Base-by-base conservation (phyloP, 2,113 vertebrate genomes). In the Cromileptes altivelis region DNA sequence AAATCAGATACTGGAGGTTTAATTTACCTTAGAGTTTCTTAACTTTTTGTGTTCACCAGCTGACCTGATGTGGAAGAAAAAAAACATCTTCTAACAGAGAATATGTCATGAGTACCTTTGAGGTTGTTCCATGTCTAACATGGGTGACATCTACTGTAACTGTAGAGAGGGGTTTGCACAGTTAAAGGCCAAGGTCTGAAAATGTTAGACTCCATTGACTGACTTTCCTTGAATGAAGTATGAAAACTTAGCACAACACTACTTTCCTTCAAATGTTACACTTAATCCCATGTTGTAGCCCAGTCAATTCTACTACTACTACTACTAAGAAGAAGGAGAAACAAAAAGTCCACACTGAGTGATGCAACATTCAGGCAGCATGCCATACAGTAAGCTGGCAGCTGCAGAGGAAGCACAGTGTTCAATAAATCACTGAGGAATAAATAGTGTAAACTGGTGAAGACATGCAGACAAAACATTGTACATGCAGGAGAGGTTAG, bases 291-390 rank as follows among this genome's bases (percentile, higher is more conserved):
- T 55, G 47, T 71, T 30, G 30, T 11, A 47, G 27, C 19, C 15
- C 19, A 27, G 60, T 76, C 49, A 25, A 42, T 4, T 33, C 27
- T 27, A 49, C 47, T 47, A 19, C 50, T 17, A 17, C 23, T 19
- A 10, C 57, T 23, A 5, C 42, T n/a, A 15, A 25, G 8, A 58
- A 18, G 3, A 27, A 45, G 47, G 8, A 45, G 25, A 63, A 58
- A 11, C 37, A 74, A 75, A 75, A 73, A n/a, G 37, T 74, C 64
- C 17, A 17, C 27, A 30, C 65, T 78, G 21, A 37, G 55, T 65
- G 27, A 45, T 78, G 55, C 40, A 81, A 60, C 27, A 62, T 72
- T 82, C 30, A 61, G 58, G 58, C 74, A 88, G 57, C 55, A 42
- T 78, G 64, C 45, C 75, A 78, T 57, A 56, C n/a, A 65, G 18